Evolutionary conservation across 2,888 invertebrate species (phyloP).

Genomic region (Chironomus riparius): DNA sequence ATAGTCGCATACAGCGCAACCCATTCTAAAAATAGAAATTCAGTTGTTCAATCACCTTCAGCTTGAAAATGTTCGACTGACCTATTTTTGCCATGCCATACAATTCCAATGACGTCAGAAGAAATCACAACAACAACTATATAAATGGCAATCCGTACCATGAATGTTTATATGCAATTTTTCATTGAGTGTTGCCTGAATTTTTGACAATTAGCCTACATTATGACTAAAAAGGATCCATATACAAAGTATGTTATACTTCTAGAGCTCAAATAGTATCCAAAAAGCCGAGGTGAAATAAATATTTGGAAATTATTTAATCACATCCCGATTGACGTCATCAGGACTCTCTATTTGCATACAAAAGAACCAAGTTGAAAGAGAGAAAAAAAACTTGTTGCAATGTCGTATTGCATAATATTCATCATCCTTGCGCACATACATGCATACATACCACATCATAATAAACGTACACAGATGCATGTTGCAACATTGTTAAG

Average conservation of each 20-base stretch:
- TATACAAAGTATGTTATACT: too few species aligned
- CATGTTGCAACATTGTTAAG: background rate
- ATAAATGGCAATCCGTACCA: background rate
- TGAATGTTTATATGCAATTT: background rate
- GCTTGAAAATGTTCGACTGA: constrained; percentile 2
- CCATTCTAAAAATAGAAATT: constrained; percentile 19
- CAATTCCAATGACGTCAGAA: constrained; percentile 21
- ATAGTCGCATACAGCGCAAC: background rate
- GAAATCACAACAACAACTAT: background rate
- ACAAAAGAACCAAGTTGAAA: background rate
- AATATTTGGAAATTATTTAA: background rate
- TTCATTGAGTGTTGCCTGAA: background rate
- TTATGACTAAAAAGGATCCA: background rate
- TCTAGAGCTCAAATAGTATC: too few species aligned
- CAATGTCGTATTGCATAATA: constrained; percentile 12
- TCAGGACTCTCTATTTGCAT: background rate
- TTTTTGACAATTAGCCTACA: background rate
- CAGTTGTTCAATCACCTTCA: constrained; percentile 23
- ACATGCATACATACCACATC: background rate
- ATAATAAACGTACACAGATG: background rate
- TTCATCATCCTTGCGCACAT: background rate
- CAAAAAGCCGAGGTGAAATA: too few species aligned
- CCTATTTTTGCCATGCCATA: constrained; percentile 10
- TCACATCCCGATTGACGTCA: constrained; percentile 7
- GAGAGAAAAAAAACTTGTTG: constrained; percentile 15